phyloP scores from a whole-genome alignment of 2,888 invertebrate genomes.

The Oxycera nigricornis region DNA sequence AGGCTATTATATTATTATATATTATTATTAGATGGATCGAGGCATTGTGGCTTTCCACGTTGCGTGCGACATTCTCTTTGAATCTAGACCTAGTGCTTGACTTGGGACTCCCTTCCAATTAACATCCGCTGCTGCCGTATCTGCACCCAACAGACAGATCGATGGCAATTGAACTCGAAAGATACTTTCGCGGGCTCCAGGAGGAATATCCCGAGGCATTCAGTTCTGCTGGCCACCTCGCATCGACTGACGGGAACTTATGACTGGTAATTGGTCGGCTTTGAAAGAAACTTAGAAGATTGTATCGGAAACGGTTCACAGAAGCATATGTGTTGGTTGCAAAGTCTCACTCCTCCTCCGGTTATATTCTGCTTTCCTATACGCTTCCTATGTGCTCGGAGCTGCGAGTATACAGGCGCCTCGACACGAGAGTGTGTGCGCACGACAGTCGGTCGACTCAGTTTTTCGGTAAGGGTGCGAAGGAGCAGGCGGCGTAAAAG shows the following conservation, averaged over 20 bases:
- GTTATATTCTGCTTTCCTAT: neutral
- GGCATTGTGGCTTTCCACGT: neutral
- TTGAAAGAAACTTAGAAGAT: conserved; percentile 1
- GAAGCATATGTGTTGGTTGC: neutral
- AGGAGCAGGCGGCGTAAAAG: neutral
- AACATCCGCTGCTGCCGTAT: neutral
- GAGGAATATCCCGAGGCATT: neutral
- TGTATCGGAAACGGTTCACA: conserved; percentile 21
- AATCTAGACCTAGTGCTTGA: too few species aligned
- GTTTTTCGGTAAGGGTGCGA: neutral
- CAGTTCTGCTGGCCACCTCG: neutral
- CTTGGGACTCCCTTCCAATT: neutral
- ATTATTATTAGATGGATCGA: neutral
- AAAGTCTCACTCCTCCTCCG: neutral
- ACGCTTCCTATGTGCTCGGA: neutral
- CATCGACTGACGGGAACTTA: neutral
- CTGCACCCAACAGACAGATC: neutral
- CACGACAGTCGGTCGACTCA: too few species aligned
- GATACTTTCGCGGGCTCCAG: neutral
- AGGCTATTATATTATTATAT: too few species aligned
- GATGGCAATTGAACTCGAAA: neutral
- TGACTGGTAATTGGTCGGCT: conserved; percentile 26
- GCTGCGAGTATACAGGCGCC: neutral
- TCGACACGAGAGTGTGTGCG: neutral
- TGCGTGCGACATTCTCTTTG: neutral